Base-by-base conservation (phyloP, 2,797 vertebrate species). In the Platyrinchus mystaceus region DNA sequence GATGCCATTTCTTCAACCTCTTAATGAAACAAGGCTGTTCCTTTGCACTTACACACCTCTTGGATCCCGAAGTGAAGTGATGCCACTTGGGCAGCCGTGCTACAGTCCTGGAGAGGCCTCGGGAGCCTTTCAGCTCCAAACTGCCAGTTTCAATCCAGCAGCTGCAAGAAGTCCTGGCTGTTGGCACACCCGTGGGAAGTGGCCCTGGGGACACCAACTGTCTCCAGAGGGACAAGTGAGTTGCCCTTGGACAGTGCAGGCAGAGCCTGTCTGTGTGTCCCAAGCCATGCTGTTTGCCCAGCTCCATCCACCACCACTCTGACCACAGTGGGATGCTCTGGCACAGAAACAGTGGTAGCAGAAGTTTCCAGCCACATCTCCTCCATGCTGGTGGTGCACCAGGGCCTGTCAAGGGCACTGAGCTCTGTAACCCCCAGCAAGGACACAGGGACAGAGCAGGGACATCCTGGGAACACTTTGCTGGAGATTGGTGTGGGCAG, bases 131-230 rank as follows among this genome's bases (percentile, higher is more conserved):
- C 4, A 15, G 36, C 36, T 66, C 50, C 9, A 1, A 46, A 55
- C n/a, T 30, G 13, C 63, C 22, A 3, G 17, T 32, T 81, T 34
- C 58, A 49, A 8, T 17, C 20, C 81, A 60, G 55, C 77, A 59
- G 59, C 58, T 6, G 0, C 23, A 10, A 43, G 79, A 62, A 56
- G 17, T 41, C 13, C 53, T 37, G 24, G 64, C 55, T 50, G 30
- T 27, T 53, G 46, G 82, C 83, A 27, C 49, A 3, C 12, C 55
- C 0, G 0, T 2, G 34, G 63, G 39, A 55, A 47, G 53, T 17
- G 49, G 47, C 82, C 13, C 2, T 23, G 50, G 78, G 66, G 50
- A 64, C 55, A 37, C n/a, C 4, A 8, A 46, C 53, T 55, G 60
- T 49, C 44, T 63, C 63, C 36, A 39, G 49, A 41, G 49, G n/a